These are phyloP conservation scores for Caenorhabditis panamensis DNA, from an alignment of 2,888 invertebrate genomes.

Conservation along the genomic window DNA sequence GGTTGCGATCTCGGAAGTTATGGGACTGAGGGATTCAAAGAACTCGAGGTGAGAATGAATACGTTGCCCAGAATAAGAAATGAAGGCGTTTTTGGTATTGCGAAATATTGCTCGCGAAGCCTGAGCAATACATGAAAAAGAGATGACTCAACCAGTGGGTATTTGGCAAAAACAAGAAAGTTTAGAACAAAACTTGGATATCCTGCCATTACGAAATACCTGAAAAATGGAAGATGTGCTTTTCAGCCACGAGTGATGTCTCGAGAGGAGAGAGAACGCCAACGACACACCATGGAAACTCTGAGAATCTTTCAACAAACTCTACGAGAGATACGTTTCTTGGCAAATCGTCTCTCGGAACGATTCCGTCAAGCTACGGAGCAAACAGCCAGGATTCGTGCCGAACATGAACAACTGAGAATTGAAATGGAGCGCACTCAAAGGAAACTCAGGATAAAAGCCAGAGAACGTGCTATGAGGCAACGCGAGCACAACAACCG, in stretches of 20 bases:
- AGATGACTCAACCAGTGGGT: neutral
- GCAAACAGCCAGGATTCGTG: conserved; percentile 4
- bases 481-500: neutral
- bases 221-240: neutral
- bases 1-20: too few relatives aligned
- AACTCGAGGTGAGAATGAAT: too few relatives aligned
- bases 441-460: neutral
- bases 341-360: conserved; percentile 14
- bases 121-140: neutral
- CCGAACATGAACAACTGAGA: conserved; percentile 4
- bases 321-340: neutral
- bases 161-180: neutral
- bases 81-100: neutral
- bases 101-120: neutral
- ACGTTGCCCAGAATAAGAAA: neutral
- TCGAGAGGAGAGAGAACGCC: neutral
- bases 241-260: neutral
- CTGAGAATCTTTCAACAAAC: conserved; percentile 20
- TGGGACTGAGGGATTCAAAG: neutral
- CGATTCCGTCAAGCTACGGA: conserved; percentile 7
- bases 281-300: neutral
- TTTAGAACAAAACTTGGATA: neutral
- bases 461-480: neutral
- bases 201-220: neutral
- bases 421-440: neutral